Percentiles rank a stretch among this genome's conserved stretches.
phyloP scores from a whole-genome alignment of 2,888 invertebrate species.

The Pasiphila rectangulata region DNA sequence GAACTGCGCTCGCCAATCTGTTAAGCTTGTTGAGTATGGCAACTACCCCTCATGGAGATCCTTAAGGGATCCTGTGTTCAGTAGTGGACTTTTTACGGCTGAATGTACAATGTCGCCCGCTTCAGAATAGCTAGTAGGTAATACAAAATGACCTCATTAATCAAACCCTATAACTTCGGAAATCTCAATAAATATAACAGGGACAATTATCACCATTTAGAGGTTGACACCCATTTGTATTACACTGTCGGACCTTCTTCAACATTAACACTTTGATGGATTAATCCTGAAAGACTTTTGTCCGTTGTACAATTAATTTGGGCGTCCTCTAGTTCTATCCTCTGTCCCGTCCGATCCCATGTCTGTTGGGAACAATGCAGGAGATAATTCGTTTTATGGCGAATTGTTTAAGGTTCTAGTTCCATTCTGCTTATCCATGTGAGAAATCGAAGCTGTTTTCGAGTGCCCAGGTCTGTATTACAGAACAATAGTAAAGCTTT shows the following conservation, averaged over 20 bases:
- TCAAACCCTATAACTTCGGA: constrained; percentile 9
- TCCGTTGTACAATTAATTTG: constrained; percentile 58
- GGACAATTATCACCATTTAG: constrained; percentile 34
- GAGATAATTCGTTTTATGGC: constrained; percentile 3
- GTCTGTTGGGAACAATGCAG: constrained; percentile 9
- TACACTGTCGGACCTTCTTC: constrained; percentile 51
- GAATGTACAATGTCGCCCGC: too few species aligned
- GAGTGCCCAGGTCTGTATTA: too few species aligned
- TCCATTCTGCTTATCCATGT: neutral
- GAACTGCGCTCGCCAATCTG: too few species aligned
- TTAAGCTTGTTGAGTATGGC: too few species aligned
- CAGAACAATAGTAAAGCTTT: too few species aligned
- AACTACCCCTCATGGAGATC: too few species aligned
- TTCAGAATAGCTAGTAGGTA: too few species aligned
- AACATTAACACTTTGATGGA: constrained; percentile 49
- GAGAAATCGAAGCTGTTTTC: too few species aligned
- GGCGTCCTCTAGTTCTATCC: constrained; percentile 39
- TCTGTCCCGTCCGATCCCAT: constrained; percentile 6
- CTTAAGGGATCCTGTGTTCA: too few species aligned
- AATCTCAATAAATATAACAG: constrained; percentile 21
- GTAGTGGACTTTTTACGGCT: too few species aligned
- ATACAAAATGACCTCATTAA: constrained; percentile 4
- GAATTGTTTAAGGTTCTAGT: neutral
- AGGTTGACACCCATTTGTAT: constrained; percentile 41
- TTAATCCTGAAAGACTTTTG: constrained; percentile 56